Conservation (phyloP, 2,113 vertebrate species). For the Pyrgilauda ruficollis region DNA sequence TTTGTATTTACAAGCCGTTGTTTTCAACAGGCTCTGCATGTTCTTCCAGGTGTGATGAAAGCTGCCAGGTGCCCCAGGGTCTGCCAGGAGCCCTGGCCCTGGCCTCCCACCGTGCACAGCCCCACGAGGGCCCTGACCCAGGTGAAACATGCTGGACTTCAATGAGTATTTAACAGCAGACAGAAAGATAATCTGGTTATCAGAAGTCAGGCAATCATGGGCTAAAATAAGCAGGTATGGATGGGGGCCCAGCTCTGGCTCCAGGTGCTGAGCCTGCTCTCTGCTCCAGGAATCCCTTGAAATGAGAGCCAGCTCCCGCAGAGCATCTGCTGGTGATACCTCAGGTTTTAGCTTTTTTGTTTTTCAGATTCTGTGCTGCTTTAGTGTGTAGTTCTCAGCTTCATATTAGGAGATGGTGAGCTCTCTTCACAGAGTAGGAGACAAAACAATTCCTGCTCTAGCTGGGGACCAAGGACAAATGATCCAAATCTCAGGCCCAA, state of each 20-base stretch:
- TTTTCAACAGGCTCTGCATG: background rate
- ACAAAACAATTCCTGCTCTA: background rate
- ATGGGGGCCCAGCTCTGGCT: background rate
- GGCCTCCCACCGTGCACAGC: background rate
- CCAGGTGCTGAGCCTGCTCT: background rate
- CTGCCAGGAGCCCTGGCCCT: background rate
- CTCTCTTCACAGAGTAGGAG: background rate
- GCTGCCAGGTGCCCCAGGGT: background rate
- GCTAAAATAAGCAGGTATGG: background rate
- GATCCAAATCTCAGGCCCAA: background rate
- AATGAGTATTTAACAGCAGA: background rate
- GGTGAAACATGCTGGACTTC: background rate
- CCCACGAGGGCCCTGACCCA: accelerated
- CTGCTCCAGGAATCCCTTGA: background rate
- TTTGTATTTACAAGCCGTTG: background rate
- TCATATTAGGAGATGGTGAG: background rate
- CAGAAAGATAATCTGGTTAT: background rate
- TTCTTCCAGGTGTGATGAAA: background rate
- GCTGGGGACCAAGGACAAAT: background rate
- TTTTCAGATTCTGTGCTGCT: background rate
- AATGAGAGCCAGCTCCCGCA: background rate
- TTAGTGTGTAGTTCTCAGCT: background rate
- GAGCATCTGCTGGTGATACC: background rate
- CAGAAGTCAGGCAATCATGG: background rate
- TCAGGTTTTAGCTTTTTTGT: background rate